Percentiles rank a stretch among this genome's conserved stretches.
phyloP scores from a whole-genome alignment of 2,888 invertebrate genomes.

The Ectropis crepuscularia region DNA sequence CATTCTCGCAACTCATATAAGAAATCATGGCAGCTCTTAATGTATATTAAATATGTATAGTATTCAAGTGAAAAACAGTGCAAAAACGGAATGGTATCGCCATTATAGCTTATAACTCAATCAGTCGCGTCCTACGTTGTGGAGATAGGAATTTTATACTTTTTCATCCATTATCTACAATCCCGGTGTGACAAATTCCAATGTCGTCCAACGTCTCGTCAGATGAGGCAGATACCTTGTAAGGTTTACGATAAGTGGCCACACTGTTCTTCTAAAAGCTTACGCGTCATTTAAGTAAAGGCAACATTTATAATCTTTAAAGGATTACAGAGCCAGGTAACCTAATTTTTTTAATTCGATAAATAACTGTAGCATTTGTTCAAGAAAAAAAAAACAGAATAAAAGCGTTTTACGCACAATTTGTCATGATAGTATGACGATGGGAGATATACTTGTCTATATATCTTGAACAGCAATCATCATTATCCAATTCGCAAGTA shows the following conservation, averaged over 20 bases:
- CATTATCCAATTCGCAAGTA: too few relatives aligned
- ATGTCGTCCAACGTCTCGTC: conserved; percentile 38
- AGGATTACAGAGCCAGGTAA: too few relatives aligned
- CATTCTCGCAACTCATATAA: conserved; percentile 68
- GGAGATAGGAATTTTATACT: conserved; percentile 78
- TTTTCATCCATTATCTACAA: conserved; percentile 73
- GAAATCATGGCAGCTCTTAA: conserved; percentile 72
- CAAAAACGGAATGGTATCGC: conserved; percentile 79
- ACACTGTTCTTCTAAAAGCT: too few relatives aligned
- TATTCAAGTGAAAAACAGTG: conserved; percentile 77
- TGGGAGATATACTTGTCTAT: too few relatives aligned
- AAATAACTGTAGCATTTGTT: too few relatives aligned
- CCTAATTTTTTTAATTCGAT: too few relatives aligned
- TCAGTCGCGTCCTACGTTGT: conserved; percentile 63
- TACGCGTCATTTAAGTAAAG: too few relatives aligned
- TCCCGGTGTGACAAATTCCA: conserved; percentile 53
- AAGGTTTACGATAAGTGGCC: conserved; percentile 7
- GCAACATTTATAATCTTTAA: too few relatives aligned
- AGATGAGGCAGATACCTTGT: conserved; percentile 35
- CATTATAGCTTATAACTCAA: conserved; percentile 84
- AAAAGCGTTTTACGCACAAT: too few relatives aligned
- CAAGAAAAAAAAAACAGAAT: too few relatives aligned
- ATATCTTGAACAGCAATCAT: too few relatives aligned
- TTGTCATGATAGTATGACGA: too few relatives aligned
- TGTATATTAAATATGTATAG: conserved; percentile 78